A percentile compares a stretch with the other conserved stretches of the same genome.
Conservation (phyloP, 2,888 invertebrate species). For the Argynnis bischoffii region DNA sequence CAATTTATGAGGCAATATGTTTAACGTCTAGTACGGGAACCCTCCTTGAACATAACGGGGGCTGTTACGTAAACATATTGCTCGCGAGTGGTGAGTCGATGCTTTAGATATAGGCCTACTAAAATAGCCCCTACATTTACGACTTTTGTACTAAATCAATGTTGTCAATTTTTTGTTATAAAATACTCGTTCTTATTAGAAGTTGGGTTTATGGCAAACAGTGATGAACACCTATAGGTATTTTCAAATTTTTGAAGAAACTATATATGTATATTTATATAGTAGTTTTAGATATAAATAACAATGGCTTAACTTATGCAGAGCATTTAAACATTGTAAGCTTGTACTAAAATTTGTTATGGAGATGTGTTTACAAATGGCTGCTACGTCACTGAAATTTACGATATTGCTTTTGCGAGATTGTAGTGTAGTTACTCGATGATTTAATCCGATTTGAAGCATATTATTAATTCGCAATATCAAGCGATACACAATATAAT, state of each 20-base stretch:
- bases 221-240: neutral
- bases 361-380: slow-evolving; percentile 28
- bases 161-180: neutral
- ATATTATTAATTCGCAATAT: neutral
- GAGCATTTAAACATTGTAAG: neutral
- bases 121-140: slow-evolving; percentile 61
- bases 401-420: slow-evolving; percentile 34
- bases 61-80: slow-evolving; percentile 82
- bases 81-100: slow-evolving; percentile 69
- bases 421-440: slow-evolving; percentile 25
- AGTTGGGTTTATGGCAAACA: too few species aligned
- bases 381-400: slow-evolving; percentile 38
- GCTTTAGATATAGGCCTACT: slow-evolving; percentile 69
- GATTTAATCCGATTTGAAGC: slow-evolving; percentile 32
- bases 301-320: too few species aligned
- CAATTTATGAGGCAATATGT: slow-evolving; percentile 83
- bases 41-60: slow-evolving; percentile 79
- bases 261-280: too few species aligned
- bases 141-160: slow-evolving; percentile 19
- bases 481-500: too few species aligned
- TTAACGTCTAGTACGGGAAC: slow-evolving; percentile 80
- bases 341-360: slow-evolving; percentile 16
- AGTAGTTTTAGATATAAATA: too few species aligned
- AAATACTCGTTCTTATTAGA: neutral
- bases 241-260: neutral